Evolutionary conservation across 2,888 invertebrate genomes (phyloP).

Genomic region (Noctuana brunneofusca): DNA sequence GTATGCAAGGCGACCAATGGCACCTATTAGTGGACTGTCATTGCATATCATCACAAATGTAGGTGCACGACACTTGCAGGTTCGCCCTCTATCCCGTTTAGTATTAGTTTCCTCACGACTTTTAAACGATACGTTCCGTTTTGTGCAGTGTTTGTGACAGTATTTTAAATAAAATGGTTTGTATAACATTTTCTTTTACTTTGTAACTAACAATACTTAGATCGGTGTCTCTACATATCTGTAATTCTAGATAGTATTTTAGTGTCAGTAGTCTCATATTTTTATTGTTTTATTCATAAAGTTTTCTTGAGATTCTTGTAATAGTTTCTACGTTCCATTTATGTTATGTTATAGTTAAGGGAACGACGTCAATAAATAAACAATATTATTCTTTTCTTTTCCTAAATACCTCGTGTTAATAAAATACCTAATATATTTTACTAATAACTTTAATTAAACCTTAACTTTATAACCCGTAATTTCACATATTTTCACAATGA

Average conservation of each 20-base stretch:
- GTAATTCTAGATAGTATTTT: too few relatives aligned
- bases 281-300: neutral
- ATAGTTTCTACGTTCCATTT: too few relatives aligned
- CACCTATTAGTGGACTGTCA: slow-evolving; percentile 39
- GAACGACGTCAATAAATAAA: neutral
- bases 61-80: slow-evolving; percentile 32
- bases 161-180: slow-evolving; percentile 36
- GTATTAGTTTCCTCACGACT: slow-evolving; percentile 30
- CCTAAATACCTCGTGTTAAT: too few relatives aligned
- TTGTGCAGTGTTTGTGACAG: slow-evolving; percentile 35
- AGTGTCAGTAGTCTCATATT: neutral
- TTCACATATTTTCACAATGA: too few relatives aligned
- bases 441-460: too few relatives aligned
- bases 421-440: too few relatives aligned
- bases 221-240: too few relatives aligned
- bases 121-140: slow-evolving; percentile 17
- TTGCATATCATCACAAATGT: slow-evolving; percentile 43
- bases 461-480: too few relatives aligned
- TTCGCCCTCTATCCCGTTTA: slow-evolving; percentile 27
- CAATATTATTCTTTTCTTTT: too few relatives aligned
- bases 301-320: neutral
- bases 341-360: too few relatives aligned
- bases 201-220: neutral
- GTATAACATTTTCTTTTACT: slow-evolving; percentile 21
- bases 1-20: slow-evolving; percentile 44